phyloP scores from a whole-genome alignment of 2,888 invertebrate genomes.

The Philonicus albiceps region DNA sequence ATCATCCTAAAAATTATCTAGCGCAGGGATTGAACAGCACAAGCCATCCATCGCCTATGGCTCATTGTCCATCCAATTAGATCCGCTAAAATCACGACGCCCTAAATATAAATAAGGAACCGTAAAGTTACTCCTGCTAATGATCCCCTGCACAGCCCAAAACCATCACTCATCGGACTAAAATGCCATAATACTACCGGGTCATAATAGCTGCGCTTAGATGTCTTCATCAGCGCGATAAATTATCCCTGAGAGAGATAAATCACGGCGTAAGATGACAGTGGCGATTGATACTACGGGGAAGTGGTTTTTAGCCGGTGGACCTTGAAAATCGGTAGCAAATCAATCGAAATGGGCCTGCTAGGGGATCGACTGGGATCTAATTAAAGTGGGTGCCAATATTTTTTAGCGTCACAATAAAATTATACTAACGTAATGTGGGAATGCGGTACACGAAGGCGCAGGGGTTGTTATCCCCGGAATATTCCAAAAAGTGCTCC shows the following conservation, averaged over 20 bases:
- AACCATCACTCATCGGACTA: neutral
- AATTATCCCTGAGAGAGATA: neutral
- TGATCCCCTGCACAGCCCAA: neutral
- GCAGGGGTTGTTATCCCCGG: neutral
- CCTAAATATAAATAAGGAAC: neutral
- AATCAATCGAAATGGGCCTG: neutral
- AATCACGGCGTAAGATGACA: neutral
- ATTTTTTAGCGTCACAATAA: neutral
- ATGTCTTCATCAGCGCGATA: conserved; percentile 3
- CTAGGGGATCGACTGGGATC: neutral
- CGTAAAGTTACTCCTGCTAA: neutral
- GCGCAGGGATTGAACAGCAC: neutral
- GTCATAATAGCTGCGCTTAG: neutral
- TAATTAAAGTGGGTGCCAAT: neutral
- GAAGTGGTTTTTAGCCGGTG: neutral
- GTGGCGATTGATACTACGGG: neutral
- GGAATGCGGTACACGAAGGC: neutral
- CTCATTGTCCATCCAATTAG: neutral
- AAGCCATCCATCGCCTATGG: neutral
- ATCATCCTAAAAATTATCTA: neutral
- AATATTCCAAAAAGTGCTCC: neutral
- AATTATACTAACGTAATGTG: neutral
- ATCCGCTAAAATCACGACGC: neutral
- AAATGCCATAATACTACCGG: neutral
- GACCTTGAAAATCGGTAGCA: neutral